These are phyloP conservation scores for Rhinolophus sinicus DNA, from an alignment of 2,113 vertebrate species.

Conservation along the genomic window DNA sequence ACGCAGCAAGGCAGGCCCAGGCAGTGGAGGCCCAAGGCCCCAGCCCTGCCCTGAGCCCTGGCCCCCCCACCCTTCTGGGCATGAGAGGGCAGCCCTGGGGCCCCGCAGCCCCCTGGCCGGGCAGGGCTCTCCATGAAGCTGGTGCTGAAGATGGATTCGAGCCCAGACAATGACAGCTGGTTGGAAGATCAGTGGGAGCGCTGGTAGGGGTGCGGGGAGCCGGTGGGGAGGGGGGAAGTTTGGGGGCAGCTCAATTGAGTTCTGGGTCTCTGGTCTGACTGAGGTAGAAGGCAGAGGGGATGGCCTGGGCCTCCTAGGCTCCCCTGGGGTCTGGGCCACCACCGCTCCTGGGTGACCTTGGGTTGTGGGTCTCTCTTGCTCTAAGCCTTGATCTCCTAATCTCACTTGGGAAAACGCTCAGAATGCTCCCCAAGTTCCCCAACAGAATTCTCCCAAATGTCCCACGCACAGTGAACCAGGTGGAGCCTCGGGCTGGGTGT, in stretches of 20 bases:
- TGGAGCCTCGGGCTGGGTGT: neutral
- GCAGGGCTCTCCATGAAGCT: constrained; percentile 88
- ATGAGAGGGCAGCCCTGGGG: constrained; percentile 72
- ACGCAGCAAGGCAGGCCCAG: constrained; percentile 76
- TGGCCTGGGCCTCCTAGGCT: neutral
- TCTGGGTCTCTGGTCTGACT: neutral
- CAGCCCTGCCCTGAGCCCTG: constrained; percentile 9
- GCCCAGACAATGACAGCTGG: constrained; percentile 95
- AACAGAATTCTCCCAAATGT: neutral
- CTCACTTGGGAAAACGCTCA: neutral
- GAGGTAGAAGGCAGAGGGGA: neutral
- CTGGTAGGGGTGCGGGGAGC: constrained; percentile 90
- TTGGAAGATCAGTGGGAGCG: constrained; percentile 99
- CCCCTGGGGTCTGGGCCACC: neutral
- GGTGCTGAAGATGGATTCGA: constrained; percentile 93
- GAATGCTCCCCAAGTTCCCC: neutral
- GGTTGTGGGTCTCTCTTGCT: neutral
- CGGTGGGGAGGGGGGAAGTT: neutral
- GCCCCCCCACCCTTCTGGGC: constrained; percentile 36
- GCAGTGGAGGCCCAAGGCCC: constrained; percentile 77
- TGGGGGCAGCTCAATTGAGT: neutral
- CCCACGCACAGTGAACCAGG: neutral
- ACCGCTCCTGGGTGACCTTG: constrained; percentile 67
- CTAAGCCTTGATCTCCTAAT: neutral
- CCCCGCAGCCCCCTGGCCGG: constrained; percentile 71